Base-by-base conservation (phyloP, 2,888 invertebrate genomes). In the Graphium colonna region DNA sequence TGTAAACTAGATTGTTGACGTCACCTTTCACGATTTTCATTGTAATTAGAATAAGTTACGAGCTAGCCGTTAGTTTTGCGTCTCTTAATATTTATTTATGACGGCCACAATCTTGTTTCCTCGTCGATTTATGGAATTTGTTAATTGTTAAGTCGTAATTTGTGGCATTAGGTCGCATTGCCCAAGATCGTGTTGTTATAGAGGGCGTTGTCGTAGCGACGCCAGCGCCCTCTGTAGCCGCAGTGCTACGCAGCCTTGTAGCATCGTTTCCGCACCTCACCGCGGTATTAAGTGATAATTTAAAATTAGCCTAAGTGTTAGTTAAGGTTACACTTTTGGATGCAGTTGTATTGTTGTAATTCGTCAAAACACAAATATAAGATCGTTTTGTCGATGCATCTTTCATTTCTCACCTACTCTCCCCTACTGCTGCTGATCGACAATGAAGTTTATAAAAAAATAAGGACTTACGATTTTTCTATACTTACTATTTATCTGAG, bases 281-380 rank as follows among this genome's bases (percentile, higher is more conserved):
- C 31, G 68, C 73, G 60, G 73, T 10, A 7, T 31, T 10, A 10
- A 77, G 75, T 76, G 77, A 71, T 82, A 77, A 73, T 77, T 77
- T 79, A 79, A 77, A 71, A 70, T 73, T 76, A 76, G 70, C 21
- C 21, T 21, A 21, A 52, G 52, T 82, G 57, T 63, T 75, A 79
- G 72, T 65, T 77, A 73, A 75, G 75, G 66, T 51, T 36, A 63
- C 72, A 77, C 67, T 62, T 78, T 82, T 79, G 77, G 75, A 82
- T 77, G 79, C 79, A 72, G 79, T 75, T 70, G 69, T 80, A 77
- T 79, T 81, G 79, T 79, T 81, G 82, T 80, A 77, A 76, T 73
- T 73, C 75, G 74, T 75, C 75, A 65, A 68, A 77, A 82, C 71
- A 77, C 69, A 69, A 82, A 82, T 79, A 72, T 76, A 75, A 69